Percentiles rank a stretch among this genome's conserved stretches.
Evolutionary conservation across 2,797 vertebrate genomes (phyloP).

Genomic region (Arnoldichthys spilopterus): DNA sequence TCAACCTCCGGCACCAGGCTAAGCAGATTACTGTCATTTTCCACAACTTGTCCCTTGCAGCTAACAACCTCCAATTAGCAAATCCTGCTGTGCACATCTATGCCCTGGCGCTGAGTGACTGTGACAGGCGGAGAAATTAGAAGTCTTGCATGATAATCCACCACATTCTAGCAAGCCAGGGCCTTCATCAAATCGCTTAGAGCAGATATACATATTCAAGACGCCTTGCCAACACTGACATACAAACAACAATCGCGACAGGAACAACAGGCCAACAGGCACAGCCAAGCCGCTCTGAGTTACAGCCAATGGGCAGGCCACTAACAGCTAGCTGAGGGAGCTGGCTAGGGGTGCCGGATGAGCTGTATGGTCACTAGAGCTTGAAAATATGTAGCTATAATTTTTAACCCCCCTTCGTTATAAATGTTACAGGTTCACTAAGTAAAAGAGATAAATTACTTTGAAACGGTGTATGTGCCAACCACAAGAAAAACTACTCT

Average conservation of each 20-base stretch:
- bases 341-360: slow-evolving; percentile 11
- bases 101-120: slow-evolving; percentile 79
- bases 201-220: slow-evolving; percentile 72
- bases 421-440: not conserved
- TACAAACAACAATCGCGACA: slow-evolving; percentile 60
- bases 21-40: slow-evolving; percentile 86
- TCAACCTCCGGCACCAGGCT: slow-evolving; percentile 78
- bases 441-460: not conserved
- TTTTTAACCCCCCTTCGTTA: not conserved
- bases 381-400: not conserved
- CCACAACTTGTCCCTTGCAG: slow-evolving; percentile 84
- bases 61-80: slow-evolving; percentile 87
- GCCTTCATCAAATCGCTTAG: slow-evolving; percentile 72
- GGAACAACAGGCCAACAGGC: slow-evolving; percentile 44
- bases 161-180: slow-evolving; percentile 76
- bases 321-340: slow-evolving; percentile 10
- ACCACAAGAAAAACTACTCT: not conserved
- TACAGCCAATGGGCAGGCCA: not conserved
- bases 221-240: slow-evolving; percentile 56
- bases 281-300: slow-evolving; percentile 34
- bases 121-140: slow-evolving; percentile 84
- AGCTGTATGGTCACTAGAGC: slow-evolving; percentile 14
- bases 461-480: not conserved
- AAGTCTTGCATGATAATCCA: slow-evolving; percentile 80
- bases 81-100: slow-evolving; percentile 81